These are phyloP conservation scores for Zaprionus nigranus DNA, from an alignment of 1,140 invertebrate genomes.

Conservation along the genomic window DNA sequence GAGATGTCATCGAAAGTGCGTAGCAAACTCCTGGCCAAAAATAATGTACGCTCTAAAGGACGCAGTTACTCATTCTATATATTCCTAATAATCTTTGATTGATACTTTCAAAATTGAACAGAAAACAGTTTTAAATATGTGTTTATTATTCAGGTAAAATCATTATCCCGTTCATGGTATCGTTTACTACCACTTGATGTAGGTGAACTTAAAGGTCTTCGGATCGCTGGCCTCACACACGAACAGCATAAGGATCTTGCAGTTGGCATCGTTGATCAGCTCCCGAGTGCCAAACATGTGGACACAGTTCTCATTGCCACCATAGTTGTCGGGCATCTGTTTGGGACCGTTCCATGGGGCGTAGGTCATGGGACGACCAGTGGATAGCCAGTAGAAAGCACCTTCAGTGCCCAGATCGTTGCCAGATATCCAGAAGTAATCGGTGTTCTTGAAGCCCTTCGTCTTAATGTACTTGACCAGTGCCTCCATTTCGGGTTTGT, in stretches of 20 bases:
- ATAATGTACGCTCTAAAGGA: too few species aligned
- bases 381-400: slow-evolving; percentile 71
- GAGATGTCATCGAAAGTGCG: too few species aligned
- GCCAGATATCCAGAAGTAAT: slow-evolving; percentile 72
- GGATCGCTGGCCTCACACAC: slow-evolving; percentile 69
- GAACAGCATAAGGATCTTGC: slow-evolving; percentile 71
- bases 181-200: slow-evolving; percentile 61
- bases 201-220: slow-evolving; percentile 73
- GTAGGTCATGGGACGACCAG: slow-evolving; percentile 64
- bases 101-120: too few species aligned
- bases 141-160: too few species aligned
- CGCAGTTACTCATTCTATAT: too few species aligned
- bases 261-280: slow-evolving; percentile 73
- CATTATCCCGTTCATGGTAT: too few species aligned
- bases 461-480: slow-evolving; percentile 63
- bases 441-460: slow-evolving; percentile 68
- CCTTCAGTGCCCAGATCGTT: slow-evolving; percentile 71
- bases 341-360: slow-evolving; percentile 66
- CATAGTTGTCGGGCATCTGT: slow-evolving; percentile 75
- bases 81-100: too few species aligned
- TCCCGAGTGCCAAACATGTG: slow-evolving; percentile 71
- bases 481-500: slow-evolving; percentile 69
- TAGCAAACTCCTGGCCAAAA: too few species aligned
- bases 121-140: too few species aligned
- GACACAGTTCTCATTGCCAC: slow-evolving; percentile 73